Conservation (phyloP, 2,113 vertebrate genomes). For the Gallinago undulata region DNA sequence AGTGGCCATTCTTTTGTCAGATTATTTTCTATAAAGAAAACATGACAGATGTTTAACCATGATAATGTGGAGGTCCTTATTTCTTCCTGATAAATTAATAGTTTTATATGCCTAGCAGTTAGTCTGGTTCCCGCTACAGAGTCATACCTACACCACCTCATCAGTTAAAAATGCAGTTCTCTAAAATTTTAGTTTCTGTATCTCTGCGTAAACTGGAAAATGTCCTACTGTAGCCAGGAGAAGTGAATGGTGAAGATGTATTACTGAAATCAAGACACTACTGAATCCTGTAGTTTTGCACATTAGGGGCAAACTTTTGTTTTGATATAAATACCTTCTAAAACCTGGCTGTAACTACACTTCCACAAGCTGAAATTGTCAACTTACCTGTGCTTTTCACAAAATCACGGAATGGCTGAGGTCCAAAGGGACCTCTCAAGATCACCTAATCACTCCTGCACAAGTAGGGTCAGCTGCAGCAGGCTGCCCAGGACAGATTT, state of each 20-base stretch:
- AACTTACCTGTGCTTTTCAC: neutral
- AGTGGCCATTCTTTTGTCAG: conserved; percentile 74
- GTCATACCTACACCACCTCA: neutral
- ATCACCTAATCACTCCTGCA: neutral
- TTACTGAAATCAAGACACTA: neutral
- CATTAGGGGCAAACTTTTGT: neutral
- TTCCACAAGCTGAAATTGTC: neutral
- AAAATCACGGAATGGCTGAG: neutral
- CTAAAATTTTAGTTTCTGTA: neutral
- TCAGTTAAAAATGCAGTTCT: neutral
- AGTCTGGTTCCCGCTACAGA: neutral
- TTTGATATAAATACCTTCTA: neutral
- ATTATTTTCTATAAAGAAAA: conserved; percentile 72
- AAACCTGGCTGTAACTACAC: neutral
- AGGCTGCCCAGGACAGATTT: neutral
- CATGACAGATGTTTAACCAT: neutral
- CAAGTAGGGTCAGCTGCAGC: neutral
- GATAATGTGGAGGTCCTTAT: neutral
- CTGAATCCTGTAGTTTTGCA: neutral
- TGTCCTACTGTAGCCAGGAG: neutral
- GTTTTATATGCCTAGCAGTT: neutral
- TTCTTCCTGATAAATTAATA: neutral
- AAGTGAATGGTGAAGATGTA: neutral
- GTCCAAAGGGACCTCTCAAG: neutral
- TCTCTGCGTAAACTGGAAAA: neutral